Evolutionary conservation across 2,797 vertebrate species (phyloP).

Genomic region (Benthosema pterotum): DNA sequence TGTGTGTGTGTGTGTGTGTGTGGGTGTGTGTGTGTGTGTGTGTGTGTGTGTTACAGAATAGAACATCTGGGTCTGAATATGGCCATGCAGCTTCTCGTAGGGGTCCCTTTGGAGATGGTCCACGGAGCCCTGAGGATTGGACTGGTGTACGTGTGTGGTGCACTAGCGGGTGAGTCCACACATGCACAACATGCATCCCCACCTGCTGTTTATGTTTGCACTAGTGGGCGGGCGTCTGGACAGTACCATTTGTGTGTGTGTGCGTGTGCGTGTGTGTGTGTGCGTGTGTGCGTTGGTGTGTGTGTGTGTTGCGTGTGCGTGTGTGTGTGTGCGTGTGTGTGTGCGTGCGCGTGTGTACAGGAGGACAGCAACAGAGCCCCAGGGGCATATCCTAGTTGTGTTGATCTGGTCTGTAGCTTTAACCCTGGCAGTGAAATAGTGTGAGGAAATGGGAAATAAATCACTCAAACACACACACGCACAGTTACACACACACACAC

Average conservation of each 20-base stretch:
- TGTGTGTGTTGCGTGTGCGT: slow-evolving; percentile 5
- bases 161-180: slow-evolving; percentile 88
- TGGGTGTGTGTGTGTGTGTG: slow-evolving; percentile 22
- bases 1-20: slow-evolving; percentile 11
- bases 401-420: slow-evolving; percentile 60
- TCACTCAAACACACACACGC: slow-evolving; percentile 24
- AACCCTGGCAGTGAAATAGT: slow-evolving; percentile 60
- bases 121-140: slow-evolving; percentile 93
- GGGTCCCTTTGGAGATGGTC: slow-evolving; percentile 97
- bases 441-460: slow-evolving; percentile 57
- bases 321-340: not conserved
- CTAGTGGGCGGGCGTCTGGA: too few relatives aligned
- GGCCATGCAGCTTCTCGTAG: slow-evolving; percentile 94
- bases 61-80: slow-evolving; percentile 96
- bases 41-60: slow-evolving; percentile 81
- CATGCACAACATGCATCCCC: slow-evolving; percentile 8
- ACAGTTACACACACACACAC: too few relatives aligned
- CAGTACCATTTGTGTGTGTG: slow-evolving; percentile 7
- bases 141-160: slow-evolving; percentile 92
- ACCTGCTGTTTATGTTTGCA: slow-evolving; percentile 50
- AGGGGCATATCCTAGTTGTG: slow-evolving; percentile 59
- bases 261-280: slow-evolving; percentile 21
- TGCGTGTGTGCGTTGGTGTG: slow-evolving; percentile 10
- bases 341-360: not conserved
- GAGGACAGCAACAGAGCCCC: slow-evolving; percentile 53